Base-by-base conservation (phyloP, 2,113 vertebrate species). In the Illadopsis cleaveri region DNA sequence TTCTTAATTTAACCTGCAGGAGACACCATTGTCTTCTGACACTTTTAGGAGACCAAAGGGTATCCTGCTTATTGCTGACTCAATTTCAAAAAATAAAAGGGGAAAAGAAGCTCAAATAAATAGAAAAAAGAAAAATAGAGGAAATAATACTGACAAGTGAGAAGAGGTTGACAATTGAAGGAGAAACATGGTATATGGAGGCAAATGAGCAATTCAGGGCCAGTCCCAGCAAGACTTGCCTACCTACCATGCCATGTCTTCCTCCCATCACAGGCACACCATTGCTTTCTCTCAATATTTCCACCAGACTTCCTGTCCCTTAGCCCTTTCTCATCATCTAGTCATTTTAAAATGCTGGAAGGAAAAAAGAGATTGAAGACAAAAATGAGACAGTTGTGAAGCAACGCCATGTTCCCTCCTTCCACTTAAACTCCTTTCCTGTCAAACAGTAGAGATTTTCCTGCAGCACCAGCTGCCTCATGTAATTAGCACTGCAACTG, bases 381-480 rank as follows among this genome's bases (percentile, higher is more conserved):
- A 62, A 61, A 82, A 82, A 45, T 57, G 23, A 89, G 14, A 38
- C 25, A 86, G 30, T 83, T 62, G 44, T 35, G 71, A 89, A 90
- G 37, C 44, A 68, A 7, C 30, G n/a, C 11, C 9, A 9, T 24
- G 24, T 71, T 70, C 47, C 17, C 15, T 80, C 25, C 68, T 92
- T 88, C 62, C 24, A 31, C 51, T 83, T 75, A 42, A 64, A 71
- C 83, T 90, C 75, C 75, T 83, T 70, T 77, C n/a, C 64, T 75
- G 13, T 62, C 77, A 37, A 86, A 45, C 25, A 86, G 48, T 71
- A 27, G 0, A 3, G 76, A 38, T 81, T 89, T 89, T 90, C 80
- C 76, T 81, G 60, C 85, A 93, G 72, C 72, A 81, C 60, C 93
- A 95, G 85, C 88, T 96, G 94, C 85, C 78, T 84, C 45, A 3